phyloP scores from a whole-genome alignment of 2,888 invertebrate genomes.

The Choristoneura rosaceana region DNA sequence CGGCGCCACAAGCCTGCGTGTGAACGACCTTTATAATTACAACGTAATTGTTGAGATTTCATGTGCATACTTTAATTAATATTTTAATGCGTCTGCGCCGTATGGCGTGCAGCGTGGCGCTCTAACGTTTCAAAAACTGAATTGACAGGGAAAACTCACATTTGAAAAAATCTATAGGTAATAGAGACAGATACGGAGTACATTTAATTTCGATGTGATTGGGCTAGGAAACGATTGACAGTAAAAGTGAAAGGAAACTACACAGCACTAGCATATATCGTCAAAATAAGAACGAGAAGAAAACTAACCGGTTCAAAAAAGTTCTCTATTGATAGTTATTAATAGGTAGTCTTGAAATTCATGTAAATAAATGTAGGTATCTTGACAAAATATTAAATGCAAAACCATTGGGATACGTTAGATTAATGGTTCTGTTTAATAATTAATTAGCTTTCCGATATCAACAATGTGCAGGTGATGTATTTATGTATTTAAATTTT shows the following conservation, averaged over 20 bases:
- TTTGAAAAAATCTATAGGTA: neutral
- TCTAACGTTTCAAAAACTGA: slow-evolving; percentile 6
- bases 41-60: slow-evolving; percentile 39
- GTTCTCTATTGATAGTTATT: neutral
- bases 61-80: slow-evolving; percentile 30
- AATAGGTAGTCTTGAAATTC: neutral
- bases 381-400: neutral
- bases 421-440: too few relatives aligned
- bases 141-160: neutral
- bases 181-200: neutral
- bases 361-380: neutral
- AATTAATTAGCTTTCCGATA: too few relatives aligned
- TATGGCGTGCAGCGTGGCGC: slow-evolving; percentile 26
- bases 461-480: too few relatives aligned
- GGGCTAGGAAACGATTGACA: neutral
- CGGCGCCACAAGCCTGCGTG: slow-evolving; percentile 43
- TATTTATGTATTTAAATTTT: too few relatives aligned
- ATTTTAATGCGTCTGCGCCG: slow-evolving; percentile 21
- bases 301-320: neutral
- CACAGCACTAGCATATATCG: neutral
- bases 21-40: slow-evolving; percentile 40
- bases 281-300: slow-evolving; percentile 1
- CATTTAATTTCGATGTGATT: neutral
- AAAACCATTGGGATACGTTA: neutral
- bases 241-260: slow-evolving; percentile 36